Conservation (phyloP, 2,888 invertebrate genomes). For the Kuschelorhynchus macadamiae region DNA sequence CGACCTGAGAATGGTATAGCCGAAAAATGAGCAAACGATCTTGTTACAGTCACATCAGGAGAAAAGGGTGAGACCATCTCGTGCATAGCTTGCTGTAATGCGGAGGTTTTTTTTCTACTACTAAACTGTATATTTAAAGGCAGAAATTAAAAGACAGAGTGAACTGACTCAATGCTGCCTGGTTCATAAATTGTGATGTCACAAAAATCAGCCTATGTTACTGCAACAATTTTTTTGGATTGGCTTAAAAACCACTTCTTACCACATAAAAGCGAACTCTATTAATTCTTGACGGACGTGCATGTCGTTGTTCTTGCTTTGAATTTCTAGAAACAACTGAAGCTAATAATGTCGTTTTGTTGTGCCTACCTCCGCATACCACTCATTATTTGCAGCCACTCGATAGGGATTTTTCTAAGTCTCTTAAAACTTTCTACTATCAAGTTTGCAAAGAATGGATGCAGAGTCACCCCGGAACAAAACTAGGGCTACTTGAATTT, state of each 20-base stretch:
- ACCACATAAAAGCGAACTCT: constrained; percentile 26
- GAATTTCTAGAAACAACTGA: constrained; percentile 33
- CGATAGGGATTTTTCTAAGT: constrained; percentile 22
- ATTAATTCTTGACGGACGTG: constrained; percentile 37
- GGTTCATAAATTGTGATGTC: constrained; percentile 2
- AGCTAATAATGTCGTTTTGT: constrained; percentile 29
- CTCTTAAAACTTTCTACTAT: neutral
- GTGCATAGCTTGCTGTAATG: constrained; percentile 56
- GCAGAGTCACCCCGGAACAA: constrained; percentile 2
- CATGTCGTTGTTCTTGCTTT: constrained; percentile 29
- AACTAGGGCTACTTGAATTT: neutral
- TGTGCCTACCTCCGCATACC: constrained; percentile 29
- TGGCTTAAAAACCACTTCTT: constrained; percentile 26
- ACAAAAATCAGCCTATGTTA: constrained; percentile 18
- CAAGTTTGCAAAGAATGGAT: constrained; percentile 4
- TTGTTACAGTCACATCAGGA: constrained; percentile 53
- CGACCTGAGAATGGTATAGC: constrained; percentile 59
- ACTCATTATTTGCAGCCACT: constrained; percentile 32
- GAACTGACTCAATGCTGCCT: constrained; percentile 1
- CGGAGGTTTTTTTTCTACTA: constrained; percentile 43
- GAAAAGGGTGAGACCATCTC: constrained; percentile 51
- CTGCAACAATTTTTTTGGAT: constrained; percentile 2
- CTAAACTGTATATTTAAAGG: constrained; percentile 47
- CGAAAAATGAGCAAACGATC: constrained; percentile 49
- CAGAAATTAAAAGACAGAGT: constrained; percentile 26